Base-by-base conservation (phyloP, 2,888 invertebrate genomes). In the Drosophila mettleri region DNA sequence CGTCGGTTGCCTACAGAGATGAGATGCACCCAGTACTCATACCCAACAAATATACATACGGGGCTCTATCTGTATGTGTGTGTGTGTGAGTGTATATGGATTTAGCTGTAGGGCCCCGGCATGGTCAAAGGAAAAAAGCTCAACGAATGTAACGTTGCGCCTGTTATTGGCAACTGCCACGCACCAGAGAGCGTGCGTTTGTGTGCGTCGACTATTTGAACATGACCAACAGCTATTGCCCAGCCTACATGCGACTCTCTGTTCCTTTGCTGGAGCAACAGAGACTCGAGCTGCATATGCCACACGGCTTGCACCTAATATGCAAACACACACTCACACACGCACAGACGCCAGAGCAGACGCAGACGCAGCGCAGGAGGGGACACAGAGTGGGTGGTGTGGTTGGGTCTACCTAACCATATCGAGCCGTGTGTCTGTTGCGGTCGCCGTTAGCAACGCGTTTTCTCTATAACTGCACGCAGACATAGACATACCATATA, bases 401-500 rank as follows among this genome's bases (percentile, higher is more conserved):
- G 24, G 53, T 33, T 62, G 54, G 63, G 31, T 39, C 34, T 58
- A 71, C 76, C 88, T 78, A 78, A 72, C 73, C 83, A 76, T 86
- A 86, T 74, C 71, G 88, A 86, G 84, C 84, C 80, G 77, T 83
- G 78, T 75, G 89, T 83, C 78, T 84, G 85, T 74, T 83, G 88
- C 88, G 84, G 88, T 83, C 88, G 83, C 86, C 88, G 88, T 76
- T 77, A 83, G 88, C 80, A 84, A 86, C 88, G 88, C 82, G 80
- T 86, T 82, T 87, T 82, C 86, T 74, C 80, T 77, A 72, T 49
- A 38, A 45, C 77, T 57, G 45, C 45, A 31, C 29, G 29, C 27
- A 51, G 41, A 27, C 22, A 45, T n/a, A 36, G 14, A 61, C 38
- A 27, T 16, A 22, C 46, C 29, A 46, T 29, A 34, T 36, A 39